Evolutionary conservation across 2,113 vertebrate genomes (phyloP), one percentile per base, ranked within the genome.

Genomic region (Platichthys flesus): DNA sequence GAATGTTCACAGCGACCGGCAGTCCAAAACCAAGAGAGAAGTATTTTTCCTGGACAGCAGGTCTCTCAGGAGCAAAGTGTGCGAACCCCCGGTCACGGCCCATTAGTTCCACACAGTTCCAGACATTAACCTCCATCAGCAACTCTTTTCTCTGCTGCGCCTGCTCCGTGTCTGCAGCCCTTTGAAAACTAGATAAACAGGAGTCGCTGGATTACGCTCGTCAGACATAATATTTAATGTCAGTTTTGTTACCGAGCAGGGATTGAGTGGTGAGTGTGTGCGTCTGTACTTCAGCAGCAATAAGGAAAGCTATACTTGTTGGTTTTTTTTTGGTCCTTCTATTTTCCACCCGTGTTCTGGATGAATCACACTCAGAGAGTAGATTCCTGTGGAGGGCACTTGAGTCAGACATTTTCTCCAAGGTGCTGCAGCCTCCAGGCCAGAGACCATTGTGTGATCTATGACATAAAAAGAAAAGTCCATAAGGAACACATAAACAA

Each of bases 71-170:
- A 64, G 60, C 16, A 47, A 47, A 76, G 59, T 40, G 31, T 6
- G 37, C 51, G 66, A 77, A 64, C 72, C 62, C 2, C 37, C 15
- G 60, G 54, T 83, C 74, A 62, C 5, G 49, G 67, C 59, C 70
- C 52, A 79, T 89, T 83, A 89, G 62, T 76, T 67, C 52, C 65
- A 63, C 24, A 51, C 47, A 51, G 55, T 63, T 31, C 67, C 58
- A 82, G 55, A 85, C 63, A 85, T 81, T 82, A 81, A 78, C 81
- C 70, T 79, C 72, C 60, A 82, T 87, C 76, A 49, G 31, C 40
- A 28, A 28, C 42, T 45, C 67, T 67, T 57, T 10, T 45, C 55
- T 75, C 24, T 55, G 20, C n/a, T 12, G 3, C 35, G 21, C 13
- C n/a, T 31, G 2, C 21, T 74, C 45, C 67, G 52, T 69, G 42